Percentiles rank a stretch among this genome's conserved stretches.
Evolutionary conservation across 2,113 vertebrate genomes (phyloP).

Genomic region (Microcebus lehilahytsara): DNA sequence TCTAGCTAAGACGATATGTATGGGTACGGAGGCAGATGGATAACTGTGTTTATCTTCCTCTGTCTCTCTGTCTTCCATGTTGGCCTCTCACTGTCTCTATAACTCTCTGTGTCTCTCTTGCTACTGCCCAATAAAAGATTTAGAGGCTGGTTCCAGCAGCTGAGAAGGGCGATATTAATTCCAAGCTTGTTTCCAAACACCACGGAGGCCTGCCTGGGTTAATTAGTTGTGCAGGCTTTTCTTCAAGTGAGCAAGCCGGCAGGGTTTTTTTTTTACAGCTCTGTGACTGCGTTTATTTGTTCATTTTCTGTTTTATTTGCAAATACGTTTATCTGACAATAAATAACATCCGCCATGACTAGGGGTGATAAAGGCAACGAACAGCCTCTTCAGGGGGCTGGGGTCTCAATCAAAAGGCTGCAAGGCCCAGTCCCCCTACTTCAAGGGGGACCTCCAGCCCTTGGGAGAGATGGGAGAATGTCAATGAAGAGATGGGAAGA

Average conservation of each 20-base stretch:
- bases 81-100: slow-evolving; percentile 16
- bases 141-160: slow-evolving; percentile 39
- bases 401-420: background rate
- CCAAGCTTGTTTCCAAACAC: slow-evolving; percentile 78
- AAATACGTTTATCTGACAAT: slow-evolving; percentile 76
- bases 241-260: slow-evolving; percentile 75
- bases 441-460: background rate
- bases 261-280: slow-evolving; percentile 64
- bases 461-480: slow-evolving; percentile 4
- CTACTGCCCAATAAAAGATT: slow-evolving; percentile 72
- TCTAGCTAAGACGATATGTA: background rate
- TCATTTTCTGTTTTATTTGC: slow-evolving; percentile 81
- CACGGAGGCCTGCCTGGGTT: slow-evolving; percentile 78
- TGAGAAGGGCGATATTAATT: slow-evolving; percentile 76
- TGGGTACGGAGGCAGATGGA: background rate
- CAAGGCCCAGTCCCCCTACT: background rate
- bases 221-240: slow-evolving; percentile 82
- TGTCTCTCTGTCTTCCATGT: background rate
- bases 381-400: slow-evolving; percentile 39
- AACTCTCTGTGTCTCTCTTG: background rate
- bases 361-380: slow-evolving; percentile 64
- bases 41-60: slow-evolving; percentile 16
- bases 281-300: slow-evolving; percentile 80
- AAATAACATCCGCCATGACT: slow-evolving; percentile 78
- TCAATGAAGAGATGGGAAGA: background rate